These are phyloP conservation scores for Pogonocherus hispidulus DNA, from an alignment of 2,888 invertebrate species.

Conservation along the genomic window DNA sequence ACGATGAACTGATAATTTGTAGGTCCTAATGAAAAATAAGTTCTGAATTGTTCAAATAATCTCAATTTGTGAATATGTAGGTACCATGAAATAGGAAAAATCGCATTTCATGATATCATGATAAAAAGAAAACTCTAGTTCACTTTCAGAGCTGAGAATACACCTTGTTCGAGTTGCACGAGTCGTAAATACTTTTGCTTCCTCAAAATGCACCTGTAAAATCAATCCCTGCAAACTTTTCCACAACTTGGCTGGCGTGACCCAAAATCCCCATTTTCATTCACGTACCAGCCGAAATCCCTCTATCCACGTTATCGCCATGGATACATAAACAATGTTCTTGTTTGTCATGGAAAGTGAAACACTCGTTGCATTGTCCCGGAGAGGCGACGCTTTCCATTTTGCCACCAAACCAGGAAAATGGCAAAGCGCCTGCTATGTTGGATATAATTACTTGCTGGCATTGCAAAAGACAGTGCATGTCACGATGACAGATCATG, in stretches of 20 bases:
- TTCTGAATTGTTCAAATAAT: too few species aligned
- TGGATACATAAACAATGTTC: conserved; percentile 23
- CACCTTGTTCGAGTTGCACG: too few species aligned
- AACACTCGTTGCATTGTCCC: conserved; percentile 26
- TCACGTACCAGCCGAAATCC: conserved; percentile 27
- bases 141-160: too few species aligned
- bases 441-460: conserved; percentile 7
- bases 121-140: too few species aligned
- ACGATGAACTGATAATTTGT: too few species aligned
- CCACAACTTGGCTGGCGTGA: not conserved
- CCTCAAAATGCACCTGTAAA: not conserved
- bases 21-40: too few species aligned
- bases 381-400: conserved; percentile 5
- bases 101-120: too few species aligned
- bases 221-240: not conserved
- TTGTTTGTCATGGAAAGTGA: conserved; percentile 42
- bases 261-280: conserved; percentile 21
- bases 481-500: conserved; percentile 35
- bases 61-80: too few species aligned
- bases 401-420: conserved; percentile 17
- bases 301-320: conserved; percentile 30
- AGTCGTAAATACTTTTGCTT: too few species aligned
- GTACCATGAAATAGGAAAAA: too few species aligned
- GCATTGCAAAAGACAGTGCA: conserved; percentile 18
- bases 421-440: conserved; percentile 10